These are phyloP conservation scores for Oryzias sinensis DNA, from an alignment of 2,797 vertebrate genomes.

Conservation along the genomic window DNA sequence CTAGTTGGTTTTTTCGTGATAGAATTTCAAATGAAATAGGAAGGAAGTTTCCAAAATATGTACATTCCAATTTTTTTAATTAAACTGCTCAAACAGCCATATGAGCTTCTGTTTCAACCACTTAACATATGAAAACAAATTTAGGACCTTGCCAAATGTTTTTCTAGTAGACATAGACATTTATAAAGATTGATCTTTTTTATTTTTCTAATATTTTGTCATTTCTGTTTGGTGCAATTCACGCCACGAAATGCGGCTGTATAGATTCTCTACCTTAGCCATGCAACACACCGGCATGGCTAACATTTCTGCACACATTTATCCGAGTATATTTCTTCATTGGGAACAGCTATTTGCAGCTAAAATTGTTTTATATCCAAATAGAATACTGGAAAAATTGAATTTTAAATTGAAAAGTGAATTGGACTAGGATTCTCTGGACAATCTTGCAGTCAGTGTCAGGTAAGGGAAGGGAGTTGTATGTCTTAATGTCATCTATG, in stretches of 20 bases:
- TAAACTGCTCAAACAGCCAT: background rate
- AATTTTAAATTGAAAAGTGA: slow-evolving; percentile 18
- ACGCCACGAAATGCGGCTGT: slow-evolving; percentile 12
- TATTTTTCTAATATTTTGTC: background rate
- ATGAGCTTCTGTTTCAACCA: background rate
- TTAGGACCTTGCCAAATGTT: background rate
- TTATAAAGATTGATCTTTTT: background rate
- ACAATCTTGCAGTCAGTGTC: slow-evolving; percentile 19
- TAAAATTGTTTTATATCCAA: slow-evolving; percentile 14
- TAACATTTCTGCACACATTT: slow-evolving; percentile 13
- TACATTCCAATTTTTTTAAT: too few species aligned
- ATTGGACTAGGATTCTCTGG: slow-evolving; percentile 25
- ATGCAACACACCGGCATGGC: slow-evolving; percentile 12
- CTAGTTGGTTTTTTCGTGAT: too few species aligned
- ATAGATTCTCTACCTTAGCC: slow-evolving; percentile 14
- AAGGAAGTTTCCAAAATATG: too few species aligned
- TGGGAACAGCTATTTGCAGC: slow-evolving; percentile 24
- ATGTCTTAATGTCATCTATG: slow-evolving; percentile 22
- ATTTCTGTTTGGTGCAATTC: slow-evolving; percentile 15
- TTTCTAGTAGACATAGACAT: background rate
- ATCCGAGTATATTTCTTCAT: slow-evolving; percentile 42
- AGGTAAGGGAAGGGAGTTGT: slow-evolving; percentile 23
- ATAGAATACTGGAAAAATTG: slow-evolving; percentile 37
- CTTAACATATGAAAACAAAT: background rate
- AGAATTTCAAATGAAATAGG: too few species aligned